Evolutionary conservation across 2,797 vertebrate species (phyloP), one percentile per base, ranked within the genome.

Genomic region (Oryzias sinensis): DNA sequence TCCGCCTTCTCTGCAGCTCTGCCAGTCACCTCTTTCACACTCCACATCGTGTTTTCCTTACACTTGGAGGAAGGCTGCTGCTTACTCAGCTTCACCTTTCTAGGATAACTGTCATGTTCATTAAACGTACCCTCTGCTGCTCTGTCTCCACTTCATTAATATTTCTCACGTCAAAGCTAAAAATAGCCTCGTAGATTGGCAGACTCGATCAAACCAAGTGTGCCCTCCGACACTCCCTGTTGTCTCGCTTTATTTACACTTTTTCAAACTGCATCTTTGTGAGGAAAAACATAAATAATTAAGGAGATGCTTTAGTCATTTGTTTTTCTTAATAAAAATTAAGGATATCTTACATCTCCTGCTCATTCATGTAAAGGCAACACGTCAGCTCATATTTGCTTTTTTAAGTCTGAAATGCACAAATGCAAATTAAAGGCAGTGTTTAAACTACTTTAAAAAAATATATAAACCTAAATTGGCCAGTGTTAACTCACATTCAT

Each of bases 201-300:
- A 53, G 4, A 53, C 41, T 49, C 8, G 40, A 59, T 54, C 57
- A 46, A 15, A 62, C 24, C 48, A 51, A 24, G 24, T 40, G 20
- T 14, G 15, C 11, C 24, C 54, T 59, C 52, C 42, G 53, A 70
- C 6, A 52, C 29, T 65, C 48, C 70, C 70, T 18, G 41, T 4
- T 44, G 62, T 5, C 25, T 43, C 53, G 76, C 51, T 65, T 56
- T 69, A 75, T 67, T 76, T 42, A 56, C 56, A 33, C 49, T 42
- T 68, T 37, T 50, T 49, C 24, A 45, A 16, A 18, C 20, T 14
- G 45, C 40, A 59, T 37, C 11, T 15, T 50, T 24, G 4, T 20
- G 44, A 48, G 33, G 24, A 59, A 55, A 47, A 56, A 53, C 13
- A 18, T 6, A 46, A 46, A 48, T 56, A 55, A 17, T 44, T 41